phyloP scores from a whole-genome alignment of 1,140 invertebrate genomes.

The Parasteatoda tepidariorum region DNA sequence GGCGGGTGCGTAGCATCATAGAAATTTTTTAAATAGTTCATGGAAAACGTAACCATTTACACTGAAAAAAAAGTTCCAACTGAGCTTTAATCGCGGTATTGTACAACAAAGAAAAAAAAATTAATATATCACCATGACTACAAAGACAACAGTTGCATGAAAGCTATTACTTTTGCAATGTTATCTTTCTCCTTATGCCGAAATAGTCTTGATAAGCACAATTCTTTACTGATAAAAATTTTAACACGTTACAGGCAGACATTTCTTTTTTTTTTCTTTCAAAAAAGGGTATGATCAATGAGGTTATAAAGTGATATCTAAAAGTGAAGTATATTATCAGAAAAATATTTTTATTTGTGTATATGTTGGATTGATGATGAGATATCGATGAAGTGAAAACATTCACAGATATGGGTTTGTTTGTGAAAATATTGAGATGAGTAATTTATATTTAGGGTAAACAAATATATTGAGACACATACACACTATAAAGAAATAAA shows the following conservation, averaged over 20 bases:
- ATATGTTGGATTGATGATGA: too few species aligned
- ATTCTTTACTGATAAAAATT: conserved; percentile 29
- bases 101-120: too few species aligned
- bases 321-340: conserved; percentile 4
- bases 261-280: too few species aligned
- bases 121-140: conserved; percentile 32
- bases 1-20: conserved; percentile 15
- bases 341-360: background rate
- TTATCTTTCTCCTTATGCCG: background rate
- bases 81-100: background rate
- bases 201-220: conserved; percentile 12
- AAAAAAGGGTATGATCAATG: conserved; percentile 11
- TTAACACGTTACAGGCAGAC: conserved; percentile 11
- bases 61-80: background rate
- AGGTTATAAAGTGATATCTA: conserved; percentile 12
- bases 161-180: conserved; percentile 13
- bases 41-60: too few species aligned
- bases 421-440: too few species aligned
- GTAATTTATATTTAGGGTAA: too few species aligned
- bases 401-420: too few species aligned
- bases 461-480: too few species aligned
- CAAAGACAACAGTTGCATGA: conserved; percentile 20
- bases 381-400: too few species aligned
- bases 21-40: background rate
- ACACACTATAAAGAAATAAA: too few species aligned